Evolutionary conservation across 2,888 invertebrate species (phyloP).

Genomic region (Gasteruption jaculator): DNA sequence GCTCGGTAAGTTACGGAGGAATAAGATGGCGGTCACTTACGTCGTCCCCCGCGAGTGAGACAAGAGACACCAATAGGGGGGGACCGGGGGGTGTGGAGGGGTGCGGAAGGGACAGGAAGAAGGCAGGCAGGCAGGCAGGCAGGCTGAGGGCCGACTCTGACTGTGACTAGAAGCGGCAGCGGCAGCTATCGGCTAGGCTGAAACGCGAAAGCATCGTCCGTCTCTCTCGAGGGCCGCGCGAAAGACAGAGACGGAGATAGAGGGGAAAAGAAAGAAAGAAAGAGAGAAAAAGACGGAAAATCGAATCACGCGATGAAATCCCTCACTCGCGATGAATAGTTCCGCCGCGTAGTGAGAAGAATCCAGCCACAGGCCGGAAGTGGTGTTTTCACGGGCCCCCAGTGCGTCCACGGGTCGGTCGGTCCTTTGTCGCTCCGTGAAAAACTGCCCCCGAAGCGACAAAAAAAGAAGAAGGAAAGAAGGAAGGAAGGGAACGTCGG

Average conservation of each 20-base stretch:
- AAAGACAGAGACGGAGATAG: constrained; percentile 10
- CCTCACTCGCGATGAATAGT: constrained; percentile 4
- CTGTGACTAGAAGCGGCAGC: neutral
- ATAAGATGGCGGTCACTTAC: constrained; percentile 42
- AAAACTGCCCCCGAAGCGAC: too few relatives aligned
- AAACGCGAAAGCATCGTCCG: neutral
- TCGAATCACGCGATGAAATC: neutral
- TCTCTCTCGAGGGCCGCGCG: constrained; percentile 21
- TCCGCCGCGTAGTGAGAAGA: constrained; percentile 14
- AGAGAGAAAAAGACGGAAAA: constrained; percentile 3
- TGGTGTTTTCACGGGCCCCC: neutral
- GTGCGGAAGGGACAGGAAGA: constrained; percentile 11
- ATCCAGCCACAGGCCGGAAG: neutral
- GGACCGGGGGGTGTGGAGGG: constrained; percentile 19
- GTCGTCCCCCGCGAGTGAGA: too few relatives aligned
- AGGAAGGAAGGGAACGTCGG: constrained; percentile 10
- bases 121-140: constrained; percentile 13
- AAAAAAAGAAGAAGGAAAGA: constrained; percentile 6
- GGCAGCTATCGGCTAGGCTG: neutral
- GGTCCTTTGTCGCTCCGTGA: too few relatives aligned
- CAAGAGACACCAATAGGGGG: constrained; percentile 22
- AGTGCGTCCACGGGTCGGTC: neutral
- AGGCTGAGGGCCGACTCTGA: constrained; percentile 5
- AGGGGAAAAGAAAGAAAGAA: constrained; percentile 11
- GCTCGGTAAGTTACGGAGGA: constrained; percentile 23